Percentiles rank a stretch among this genome's conserved stretches.
Conservation (phyloP, 2,113 vertebrate species). For the Myotis yumanensis region DNA sequence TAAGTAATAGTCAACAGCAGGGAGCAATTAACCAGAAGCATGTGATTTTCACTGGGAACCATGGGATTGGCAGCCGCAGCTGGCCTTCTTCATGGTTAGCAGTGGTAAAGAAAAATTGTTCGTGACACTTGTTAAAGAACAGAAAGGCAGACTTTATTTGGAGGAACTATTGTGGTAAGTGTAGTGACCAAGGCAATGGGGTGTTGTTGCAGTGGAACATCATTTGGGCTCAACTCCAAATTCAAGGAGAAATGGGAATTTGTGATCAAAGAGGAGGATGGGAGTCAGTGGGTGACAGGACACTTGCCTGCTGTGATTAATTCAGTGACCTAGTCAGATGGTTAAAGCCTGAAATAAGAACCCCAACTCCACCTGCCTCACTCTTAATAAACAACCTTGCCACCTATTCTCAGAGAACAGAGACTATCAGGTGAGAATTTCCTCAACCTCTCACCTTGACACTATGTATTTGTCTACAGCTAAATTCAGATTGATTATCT, state of each 20-base stretch:
- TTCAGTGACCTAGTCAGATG: background rate
- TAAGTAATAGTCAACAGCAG: background rate
- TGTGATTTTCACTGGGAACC: background rate
- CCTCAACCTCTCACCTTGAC: background rate
- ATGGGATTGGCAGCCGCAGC: background rate
- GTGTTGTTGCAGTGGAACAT: background rate
- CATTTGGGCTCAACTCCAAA: background rate
- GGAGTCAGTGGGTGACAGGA: background rate
- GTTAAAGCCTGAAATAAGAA: background rate
- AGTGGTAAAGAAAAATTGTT: background rate
- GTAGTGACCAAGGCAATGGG: background rate
- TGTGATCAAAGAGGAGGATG: background rate
- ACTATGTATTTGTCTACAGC: background rate
- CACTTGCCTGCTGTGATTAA: background rate
- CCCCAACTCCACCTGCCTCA: background rate
- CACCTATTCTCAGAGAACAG: background rate
- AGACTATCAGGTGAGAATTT: background rate
- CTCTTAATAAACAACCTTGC: background rate
- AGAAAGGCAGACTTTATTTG: background rate
- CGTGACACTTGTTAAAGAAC: background rate
- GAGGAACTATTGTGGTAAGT: background rate
- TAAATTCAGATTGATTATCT: background rate
- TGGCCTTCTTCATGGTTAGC: background rate
- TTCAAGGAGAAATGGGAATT: background rate
- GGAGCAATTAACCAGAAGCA: background rate